Percentiles rank a stretch among this genome's conserved stretches.
These are phyloP conservation scores for Callopanchax toddi DNA, from an alignment of 2,113 vertebrate species.

Conservation along the genomic window DNA sequence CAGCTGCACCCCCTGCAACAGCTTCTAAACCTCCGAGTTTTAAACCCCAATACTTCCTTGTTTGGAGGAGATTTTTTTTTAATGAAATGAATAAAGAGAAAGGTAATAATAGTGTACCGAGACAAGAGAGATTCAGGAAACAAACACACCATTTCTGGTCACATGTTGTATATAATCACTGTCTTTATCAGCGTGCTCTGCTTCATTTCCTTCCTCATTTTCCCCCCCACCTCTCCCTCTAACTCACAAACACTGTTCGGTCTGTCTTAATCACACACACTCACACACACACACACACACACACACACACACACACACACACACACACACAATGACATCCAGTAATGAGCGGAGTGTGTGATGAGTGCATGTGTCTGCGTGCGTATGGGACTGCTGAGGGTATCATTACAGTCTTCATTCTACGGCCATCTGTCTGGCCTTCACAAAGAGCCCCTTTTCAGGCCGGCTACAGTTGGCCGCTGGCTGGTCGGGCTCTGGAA, in stretches of 20 bases:
- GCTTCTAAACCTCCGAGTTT: no score
- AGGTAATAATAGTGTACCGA: slow-evolving; percentile 1
- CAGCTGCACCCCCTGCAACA: slow-evolving; percentile 26
- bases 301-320: slow-evolving; percentile 35
- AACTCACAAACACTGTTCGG: slow-evolving; percentile 22
- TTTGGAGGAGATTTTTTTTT: background rate
- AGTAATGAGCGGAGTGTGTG: slow-evolving; percentile 49
- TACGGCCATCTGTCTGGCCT: slow-evolving; percentile 76
- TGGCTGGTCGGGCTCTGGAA: slow-evolving; percentile 57
- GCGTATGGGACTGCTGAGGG: slow-evolving; percentile 45
- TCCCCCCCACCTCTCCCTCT: slow-evolving; percentile 26
- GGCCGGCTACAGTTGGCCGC: slow-evolving; percentile 65
- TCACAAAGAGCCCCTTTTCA: slow-evolving; percentile 74
- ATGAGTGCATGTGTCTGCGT: slow-evolving; percentile 36
- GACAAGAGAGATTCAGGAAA: slow-evolving; percentile 3
- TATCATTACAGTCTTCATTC: slow-evolving; percentile 76
- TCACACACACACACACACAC: slow-evolving; percentile 28
- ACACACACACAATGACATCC: slow-evolving; percentile 34
- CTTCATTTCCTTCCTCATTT: slow-evolving; percentile 33
- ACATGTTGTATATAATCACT: slow-evolving; percentile 33
- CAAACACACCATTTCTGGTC: slow-evolving; percentile 4
- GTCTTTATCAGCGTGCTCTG: slow-evolving; percentile 34
- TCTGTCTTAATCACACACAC: slow-evolving; percentile 16
- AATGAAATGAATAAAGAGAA: no score
- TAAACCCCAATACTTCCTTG: background rate